Base-by-base conservation (phyloP, 1,140 invertebrate species). In the Aphaenogaster floridana region DNA sequence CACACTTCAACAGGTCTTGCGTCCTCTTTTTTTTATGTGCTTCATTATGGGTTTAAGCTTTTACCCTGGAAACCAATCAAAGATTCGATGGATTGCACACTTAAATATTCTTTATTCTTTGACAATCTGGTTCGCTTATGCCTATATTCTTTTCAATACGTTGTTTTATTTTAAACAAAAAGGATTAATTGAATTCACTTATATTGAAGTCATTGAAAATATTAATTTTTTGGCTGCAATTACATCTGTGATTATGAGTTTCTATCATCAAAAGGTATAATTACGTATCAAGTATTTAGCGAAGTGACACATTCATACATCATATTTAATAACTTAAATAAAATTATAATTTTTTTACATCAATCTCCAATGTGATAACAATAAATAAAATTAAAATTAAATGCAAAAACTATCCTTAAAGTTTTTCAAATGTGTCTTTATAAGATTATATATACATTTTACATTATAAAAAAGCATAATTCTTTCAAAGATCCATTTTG, bases 21-120 rank as follows among this genome's bases (percentile, higher is more conserved):
- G 34, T 66, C 36, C 34, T 36, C 15, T 66, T 21, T 68, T 68
- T 21, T 2, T 39, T 68, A 68, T 11, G 39, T 68, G 36, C 17
- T 68, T 39, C 7, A 11, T 68, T 11, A 42, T 68, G 17, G 64
- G 64, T 68, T 68, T 68, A 42, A 8, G 17, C 2, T 68, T 68
- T 42, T 68, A 68, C 21, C 36, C 64, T 36, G 42, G 2, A 68
- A 68, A 68, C 21, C 64, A 42, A 4, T 42, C 39, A 42, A 68
- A 42, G 8, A 42, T 36, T 66, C 15, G 3, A 21, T 68, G 36
- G 64, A 68, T 68, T 39, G 15, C 8, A 68, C 7, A 68, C 0
- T 68, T 42, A 68, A 68, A 42, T 68, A 21, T 68, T n/a, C 15
- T 42, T n/a, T 68, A 42, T 68, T 42, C 36, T 21, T 42, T 68